A percentile compares a stretch with the other conserved stretches of the same genome.
Conservation (phyloP, 2,113 vertebrate species). For the Myodes glareolus region DNA sequence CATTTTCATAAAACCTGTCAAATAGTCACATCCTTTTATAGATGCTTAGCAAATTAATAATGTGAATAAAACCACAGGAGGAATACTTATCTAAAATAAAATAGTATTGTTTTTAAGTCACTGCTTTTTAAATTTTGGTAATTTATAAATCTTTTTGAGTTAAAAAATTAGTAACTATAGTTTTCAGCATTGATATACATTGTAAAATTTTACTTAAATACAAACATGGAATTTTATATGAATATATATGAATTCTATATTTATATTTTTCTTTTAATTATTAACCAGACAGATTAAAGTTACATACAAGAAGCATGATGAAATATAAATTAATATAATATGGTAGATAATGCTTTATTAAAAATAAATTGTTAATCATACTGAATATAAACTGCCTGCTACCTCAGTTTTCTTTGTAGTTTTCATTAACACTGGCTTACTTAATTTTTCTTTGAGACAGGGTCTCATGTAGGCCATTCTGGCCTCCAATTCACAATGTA, state of each 20-base stretch:
- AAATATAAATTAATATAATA: conserved; percentile 42
- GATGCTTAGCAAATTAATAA: conserved; percentile 58
- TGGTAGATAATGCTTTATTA: conserved; percentile 3
- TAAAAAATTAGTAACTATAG: neutral
- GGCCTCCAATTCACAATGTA: neutral
- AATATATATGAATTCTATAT: conserved; percentile 39
- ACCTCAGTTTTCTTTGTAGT: neutral
- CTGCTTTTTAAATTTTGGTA: conserved; percentile 56
- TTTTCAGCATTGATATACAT: conserved; percentile 13
- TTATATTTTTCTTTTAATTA: conserved; percentile 47
- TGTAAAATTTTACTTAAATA: conserved; percentile 58
- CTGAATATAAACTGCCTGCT: neutral
- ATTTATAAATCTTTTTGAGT: conserved; percentile 47
- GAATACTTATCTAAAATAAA: conserved; percentile 45
- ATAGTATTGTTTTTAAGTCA: conserved; percentile 46
- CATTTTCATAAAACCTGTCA: conserved; percentile 28
- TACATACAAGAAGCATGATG: neutral
- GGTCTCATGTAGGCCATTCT: neutral
- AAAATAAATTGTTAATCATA: neutral
- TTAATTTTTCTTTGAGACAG: neutral
- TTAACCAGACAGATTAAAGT: conserved; percentile 53
- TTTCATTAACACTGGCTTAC: neutral
- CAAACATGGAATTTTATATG: conserved; percentile 36
- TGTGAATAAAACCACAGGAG: conserved; percentile 55
- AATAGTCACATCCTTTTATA: conserved; percentile 28